These are phyloP conservation scores for Eolophus roseicapilla DNA, from an alignment of 2,113 vertebrate genomes.

Conservation along the genomic window DNA sequence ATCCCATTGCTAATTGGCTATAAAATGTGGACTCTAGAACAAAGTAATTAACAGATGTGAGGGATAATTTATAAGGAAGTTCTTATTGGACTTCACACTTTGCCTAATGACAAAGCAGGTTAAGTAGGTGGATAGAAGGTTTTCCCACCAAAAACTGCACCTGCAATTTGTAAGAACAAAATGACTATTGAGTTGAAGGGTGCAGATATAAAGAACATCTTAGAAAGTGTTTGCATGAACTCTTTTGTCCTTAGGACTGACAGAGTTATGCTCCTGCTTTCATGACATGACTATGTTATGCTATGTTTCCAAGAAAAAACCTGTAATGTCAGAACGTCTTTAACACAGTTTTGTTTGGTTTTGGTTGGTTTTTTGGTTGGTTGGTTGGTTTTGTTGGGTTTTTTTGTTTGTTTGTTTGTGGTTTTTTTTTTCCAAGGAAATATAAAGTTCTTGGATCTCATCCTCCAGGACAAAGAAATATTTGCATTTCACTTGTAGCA, in stretches of 20 bases:
- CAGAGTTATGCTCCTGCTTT: neutral
- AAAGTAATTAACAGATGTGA: constrained; percentile 11
- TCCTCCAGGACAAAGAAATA: neutral
- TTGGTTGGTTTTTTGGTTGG: neutral
- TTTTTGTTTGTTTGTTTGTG: neutral
- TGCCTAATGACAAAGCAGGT: neutral
- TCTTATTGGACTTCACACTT: neutral
- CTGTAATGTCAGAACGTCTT: neutral
- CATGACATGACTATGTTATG: neutral
- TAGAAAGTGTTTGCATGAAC: neutral
- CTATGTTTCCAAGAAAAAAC: neutral
- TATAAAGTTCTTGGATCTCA: neutral
- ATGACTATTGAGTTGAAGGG: neutral
- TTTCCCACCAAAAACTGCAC: neutral
- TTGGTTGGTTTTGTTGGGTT: neutral
- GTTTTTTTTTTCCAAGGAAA: neutral
- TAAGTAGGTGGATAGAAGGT: neutral
- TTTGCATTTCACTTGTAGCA: neutral
- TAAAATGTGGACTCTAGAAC: neutral
- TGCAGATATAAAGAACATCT: neutral
- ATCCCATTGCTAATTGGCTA: neutral
- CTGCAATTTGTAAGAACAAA: neutral
- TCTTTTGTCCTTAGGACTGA: neutral
- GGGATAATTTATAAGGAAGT: neutral
- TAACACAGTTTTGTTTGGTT: neutral